Evolutionary conservation across 64 coral and sea anemone species (phyloP).

Genomic region (Montipora efflorescens): DNA sequence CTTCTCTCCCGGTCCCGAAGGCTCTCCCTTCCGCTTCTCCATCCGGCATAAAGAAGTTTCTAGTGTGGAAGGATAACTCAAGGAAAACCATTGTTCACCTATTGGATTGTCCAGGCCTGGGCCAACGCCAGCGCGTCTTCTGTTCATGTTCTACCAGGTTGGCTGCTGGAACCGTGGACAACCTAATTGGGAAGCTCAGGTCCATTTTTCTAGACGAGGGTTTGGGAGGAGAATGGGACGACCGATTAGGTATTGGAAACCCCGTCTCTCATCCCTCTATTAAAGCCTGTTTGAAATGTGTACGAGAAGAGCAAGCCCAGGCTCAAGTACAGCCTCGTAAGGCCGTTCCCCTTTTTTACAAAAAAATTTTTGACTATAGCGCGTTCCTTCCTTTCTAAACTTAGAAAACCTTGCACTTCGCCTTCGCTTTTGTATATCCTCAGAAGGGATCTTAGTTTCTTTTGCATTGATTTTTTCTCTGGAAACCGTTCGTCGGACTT

Average conservation of each 20-base stretch:
- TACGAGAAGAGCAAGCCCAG: conserved; percentile 57
- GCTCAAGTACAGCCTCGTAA: conserved; percentile 6
- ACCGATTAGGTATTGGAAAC: conserved; percentile 20
- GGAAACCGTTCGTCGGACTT: conserved; percentile 6
- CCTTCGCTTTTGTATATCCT: conserved; percentile 7
- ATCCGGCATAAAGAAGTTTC: conserved; percentile 34
- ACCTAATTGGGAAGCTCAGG: neutral
- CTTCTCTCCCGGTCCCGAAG: conserved; percentile 44
- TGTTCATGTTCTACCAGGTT: neutral
- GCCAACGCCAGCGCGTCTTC: conserved; percentile 4
- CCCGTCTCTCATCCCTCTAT: conserved; percentile 24
- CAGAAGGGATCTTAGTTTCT: conserved; percentile 35
- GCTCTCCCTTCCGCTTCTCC: neutral
- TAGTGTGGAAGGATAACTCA: neutral
- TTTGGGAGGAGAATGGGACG: conserved; percentile 37
- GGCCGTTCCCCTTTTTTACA: conserved; percentile 18
- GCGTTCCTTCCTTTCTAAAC: neutral
- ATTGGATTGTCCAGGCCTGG: neutral
- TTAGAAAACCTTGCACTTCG: neutral
- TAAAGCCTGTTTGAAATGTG: neutral
- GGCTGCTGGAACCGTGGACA: no score
- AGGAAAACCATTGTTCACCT: conserved; percentile 3
- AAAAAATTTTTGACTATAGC: neutral
- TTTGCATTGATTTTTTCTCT: conserved; percentile 46
- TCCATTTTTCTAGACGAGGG: conserved; percentile 28